Evolutionary conservation across 2,888 invertebrate genomes (phyloP).

Genomic region (Lacanobia wlatinum): DNA sequence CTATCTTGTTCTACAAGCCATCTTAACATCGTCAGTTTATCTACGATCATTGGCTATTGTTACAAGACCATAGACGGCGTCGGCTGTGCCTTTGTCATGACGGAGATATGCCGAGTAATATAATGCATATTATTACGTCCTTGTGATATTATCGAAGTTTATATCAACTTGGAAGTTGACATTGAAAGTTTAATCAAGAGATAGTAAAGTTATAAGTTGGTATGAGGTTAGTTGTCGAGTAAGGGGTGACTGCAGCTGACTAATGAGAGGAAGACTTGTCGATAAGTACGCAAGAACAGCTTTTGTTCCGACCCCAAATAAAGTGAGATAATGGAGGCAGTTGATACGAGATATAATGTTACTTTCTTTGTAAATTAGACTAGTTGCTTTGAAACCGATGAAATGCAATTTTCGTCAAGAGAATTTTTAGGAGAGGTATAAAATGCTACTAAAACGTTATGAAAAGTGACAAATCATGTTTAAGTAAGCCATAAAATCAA

Average conservation of each 20-base stretch:
- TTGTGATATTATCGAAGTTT: slow-evolving; percentile 40
- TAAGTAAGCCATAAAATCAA: slow-evolving; percentile 29
- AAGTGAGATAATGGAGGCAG: neutral
- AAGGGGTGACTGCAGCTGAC: too few relatives aligned
- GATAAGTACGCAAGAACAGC: neutral
- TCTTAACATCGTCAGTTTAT: slow-evolving; percentile 45
- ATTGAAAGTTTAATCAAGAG: slow-evolving; percentile 12
- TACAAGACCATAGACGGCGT: slow-evolving; percentile 32
- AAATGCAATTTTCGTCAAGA: neutral
- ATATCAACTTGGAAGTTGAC: slow-evolving; percentile 22
- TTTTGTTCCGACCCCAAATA: neutral
- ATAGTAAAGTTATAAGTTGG: slow-evolving; percentile 10
- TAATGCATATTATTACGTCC: slow-evolving; percentile 45
- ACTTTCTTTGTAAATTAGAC: neutral
- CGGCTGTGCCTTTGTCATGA: slow-evolving; percentile 39
- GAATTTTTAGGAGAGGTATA: slow-evolving; percentile 14
- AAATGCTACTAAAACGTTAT: slow-evolving; percentile 15
- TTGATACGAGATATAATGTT: neutral
- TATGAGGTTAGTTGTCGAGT: neutral
- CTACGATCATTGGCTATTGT: slow-evolving; percentile 55
- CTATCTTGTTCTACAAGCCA: slow-evolving; percentile 31
- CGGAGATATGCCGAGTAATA: slow-evolving; percentile 41
- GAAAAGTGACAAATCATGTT: slow-evolving; percentile 42
- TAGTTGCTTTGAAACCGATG: neutral
- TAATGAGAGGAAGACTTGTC: neutral